phyloP scores from a whole-genome alignment of 2,888 invertebrate species.

The Thumatha senex region DNA sequence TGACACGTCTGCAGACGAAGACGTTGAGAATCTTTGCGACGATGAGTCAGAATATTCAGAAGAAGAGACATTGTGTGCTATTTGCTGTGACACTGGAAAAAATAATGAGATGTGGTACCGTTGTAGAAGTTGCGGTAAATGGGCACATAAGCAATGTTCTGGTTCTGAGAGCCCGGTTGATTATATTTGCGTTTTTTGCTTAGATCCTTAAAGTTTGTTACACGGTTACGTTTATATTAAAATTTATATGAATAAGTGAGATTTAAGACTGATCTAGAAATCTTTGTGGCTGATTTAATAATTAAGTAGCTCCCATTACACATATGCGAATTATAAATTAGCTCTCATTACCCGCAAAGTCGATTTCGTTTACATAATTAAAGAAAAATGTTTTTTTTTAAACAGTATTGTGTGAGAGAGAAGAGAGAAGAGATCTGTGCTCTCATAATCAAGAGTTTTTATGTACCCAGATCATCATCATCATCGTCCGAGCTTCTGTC shows the following conservation, averaged over 20 bases:
- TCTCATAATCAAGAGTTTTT: too few species aligned
- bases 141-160: slow-evolving; percentile 32
- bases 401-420: too few species aligned
- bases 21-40: slow-evolving; percentile 23
- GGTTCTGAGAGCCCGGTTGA: slow-evolving; percentile 4
- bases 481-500: too few species aligned
- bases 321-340: neutral
- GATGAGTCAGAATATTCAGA: slow-evolving; percentile 33
- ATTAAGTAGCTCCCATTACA: neutral
- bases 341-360: neutral
- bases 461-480: too few species aligned
- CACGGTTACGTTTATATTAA: neutral
- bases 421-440: too few species aligned
- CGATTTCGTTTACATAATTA: too few species aligned
- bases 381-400: too few species aligned
- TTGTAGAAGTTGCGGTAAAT: slow-evolving; percentile 30
- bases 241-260: neutral
- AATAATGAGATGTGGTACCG: slow-evolving; percentile 32
- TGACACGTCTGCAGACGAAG: slow-evolving; percentile 6
- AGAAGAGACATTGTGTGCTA: slow-evolving; percentile 25
- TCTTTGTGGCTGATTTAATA: neutral
- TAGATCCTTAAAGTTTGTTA: slow-evolving; percentile 4
- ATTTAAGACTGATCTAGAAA: neutral
- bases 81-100: slow-evolving; percentile 31
- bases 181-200: slow-evolving; percentile 3